These are phyloP conservation scores for Drosophila falleni DNA, from an alignment of 2,888 invertebrate genomes.

Conservation along the genomic window DNA sequence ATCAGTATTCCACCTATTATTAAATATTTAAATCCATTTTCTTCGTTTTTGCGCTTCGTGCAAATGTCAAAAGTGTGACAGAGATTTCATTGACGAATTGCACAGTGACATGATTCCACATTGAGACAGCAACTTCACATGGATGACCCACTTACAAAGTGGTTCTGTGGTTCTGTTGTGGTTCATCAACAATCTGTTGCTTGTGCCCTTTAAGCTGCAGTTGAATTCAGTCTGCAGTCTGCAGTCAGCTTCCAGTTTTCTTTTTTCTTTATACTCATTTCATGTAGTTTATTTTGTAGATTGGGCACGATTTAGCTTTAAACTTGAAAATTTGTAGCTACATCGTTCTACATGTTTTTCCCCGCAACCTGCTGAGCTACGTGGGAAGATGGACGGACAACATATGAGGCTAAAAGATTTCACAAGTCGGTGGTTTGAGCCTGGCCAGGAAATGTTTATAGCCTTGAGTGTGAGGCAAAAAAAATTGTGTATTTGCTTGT, in stretches of 20 bases:
- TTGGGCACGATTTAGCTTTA: slow-evolving; percentile 65
- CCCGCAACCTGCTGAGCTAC: slow-evolving; percentile 55
- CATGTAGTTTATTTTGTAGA: slow-evolving; percentile 22
- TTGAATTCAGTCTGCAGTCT: slow-evolving; percentile 4
- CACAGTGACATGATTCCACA: slow-evolving; percentile 47
- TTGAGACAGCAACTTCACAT: slow-evolving; percentile 19
- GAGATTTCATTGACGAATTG: slow-evolving; percentile 55
- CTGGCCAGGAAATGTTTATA: slow-evolving; percentile 44
- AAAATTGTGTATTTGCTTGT: slow-evolving; percentile 29
- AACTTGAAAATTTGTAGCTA: slow-evolving; percentile 68
- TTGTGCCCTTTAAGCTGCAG: slow-evolving; percentile 44
- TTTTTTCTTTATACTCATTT: not conserved
- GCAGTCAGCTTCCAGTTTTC: slow-evolving; percentile 18
- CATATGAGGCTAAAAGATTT: slow-evolving; percentile 9
- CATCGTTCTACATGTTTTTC: slow-evolving; percentile 67
- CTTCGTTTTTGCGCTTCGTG: slow-evolving; percentile 40
- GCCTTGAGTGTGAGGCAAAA: slow-evolving; percentile 35
- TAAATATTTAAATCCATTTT: not conserved
- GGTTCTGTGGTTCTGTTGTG: slow-evolving; percentile 25
- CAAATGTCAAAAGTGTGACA: slow-evolving; percentile 73
- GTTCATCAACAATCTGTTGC: slow-evolving; percentile 22
- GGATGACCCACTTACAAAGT: slow-evolving; percentile 51
- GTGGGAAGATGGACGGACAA: slow-evolving; percentile 55
- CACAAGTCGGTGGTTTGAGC: slow-evolving; percentile 1
- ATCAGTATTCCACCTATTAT: not conserved